Conservation (phyloP, 2,113 vertebrate species). For the Xyrauchen texanus region DNA sequence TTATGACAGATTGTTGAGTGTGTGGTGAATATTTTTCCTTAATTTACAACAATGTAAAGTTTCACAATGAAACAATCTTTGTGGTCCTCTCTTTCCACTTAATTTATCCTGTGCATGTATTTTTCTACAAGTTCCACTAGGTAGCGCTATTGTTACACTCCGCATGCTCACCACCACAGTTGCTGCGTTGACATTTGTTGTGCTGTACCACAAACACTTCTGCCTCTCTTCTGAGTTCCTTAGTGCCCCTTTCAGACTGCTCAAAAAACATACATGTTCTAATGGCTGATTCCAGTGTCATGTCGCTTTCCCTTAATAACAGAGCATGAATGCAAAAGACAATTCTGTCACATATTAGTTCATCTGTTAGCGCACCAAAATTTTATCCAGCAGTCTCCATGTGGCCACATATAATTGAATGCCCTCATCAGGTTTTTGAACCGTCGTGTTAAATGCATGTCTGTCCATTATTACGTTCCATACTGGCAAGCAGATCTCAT, state of each 20-base stretch:
- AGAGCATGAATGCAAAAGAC: slow-evolving; percentile 25
- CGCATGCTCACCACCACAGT: neutral
- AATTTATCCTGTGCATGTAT: too few species aligned
- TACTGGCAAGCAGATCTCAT: slow-evolving; percentile 20
- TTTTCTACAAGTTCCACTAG: too few species aligned
- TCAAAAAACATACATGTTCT: neutral
- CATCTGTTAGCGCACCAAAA: neutral
- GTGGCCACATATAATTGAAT: slow-evolving; percentile 20
- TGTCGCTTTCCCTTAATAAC: neutral
- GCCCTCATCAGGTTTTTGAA: slow-evolving; percentile 9
- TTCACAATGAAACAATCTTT: too few species aligned
- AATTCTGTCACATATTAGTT: slow-evolving; percentile 33
- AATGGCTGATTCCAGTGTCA: neutral
- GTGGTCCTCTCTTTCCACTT: too few species aligned
- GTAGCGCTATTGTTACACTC: neutral
- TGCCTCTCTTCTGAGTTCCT: neutral
- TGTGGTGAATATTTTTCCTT: too few species aligned
- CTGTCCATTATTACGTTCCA: slow-evolving; percentile 30
- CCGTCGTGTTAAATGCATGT: slow-evolving; percentile 23
- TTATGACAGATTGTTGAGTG: too few species aligned
- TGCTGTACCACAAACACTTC: neutral
- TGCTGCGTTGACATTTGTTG: neutral
- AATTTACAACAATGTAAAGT: too few species aligned
- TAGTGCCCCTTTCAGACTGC: neutral
- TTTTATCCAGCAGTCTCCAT: slow-evolving; percentile 23